These are phyloP conservation scores for Hypomecis punctinalis DNA, from an alignment of 2,888 invertebrate genomes.

Conservation along the genomic window DNA sequence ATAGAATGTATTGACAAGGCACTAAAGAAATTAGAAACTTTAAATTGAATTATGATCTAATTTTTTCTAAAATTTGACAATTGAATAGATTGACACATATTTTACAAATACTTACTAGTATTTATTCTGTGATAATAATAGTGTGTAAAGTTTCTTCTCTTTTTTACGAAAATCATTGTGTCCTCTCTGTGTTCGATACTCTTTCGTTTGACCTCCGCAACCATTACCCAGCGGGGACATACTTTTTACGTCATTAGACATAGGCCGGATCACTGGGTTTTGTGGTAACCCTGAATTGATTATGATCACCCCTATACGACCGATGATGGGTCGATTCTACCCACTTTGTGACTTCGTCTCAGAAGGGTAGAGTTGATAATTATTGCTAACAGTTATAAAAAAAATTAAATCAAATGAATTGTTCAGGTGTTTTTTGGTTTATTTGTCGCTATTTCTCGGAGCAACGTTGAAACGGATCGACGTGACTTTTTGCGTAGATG, in stretches of 20 bases:
- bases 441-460: too few relatives aligned
- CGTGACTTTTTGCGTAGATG: too few relatives aligned
- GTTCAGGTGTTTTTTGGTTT: too few relatives aligned
- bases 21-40: too few relatives aligned
- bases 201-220: conserved; percentile 62
- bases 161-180: conserved; percentile 7
- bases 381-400: too few relatives aligned
- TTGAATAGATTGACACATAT: too few relatives aligned
- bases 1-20: too few relatives aligned
- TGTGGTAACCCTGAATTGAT: conserved; percentile 75
- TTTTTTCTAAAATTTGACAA: too few relatives aligned
- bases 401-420: too few relatives aligned
- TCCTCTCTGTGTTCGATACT: conserved; percentile 51
- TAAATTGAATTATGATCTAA: too few relatives aligned
- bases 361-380: background rate
- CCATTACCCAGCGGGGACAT: conserved; percentile 76
- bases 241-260: conserved; percentile 84
- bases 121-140: background rate
- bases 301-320: conserved; percentile 53
- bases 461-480: too few relatives aligned
- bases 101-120: background rate
- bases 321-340: conserved; percentile 11
- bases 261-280: conserved; percentile 69
- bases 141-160: too few relatives aligned
- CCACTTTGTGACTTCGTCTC: conserved; percentile 46